A percentile compares a stretch with the other conserved stretches of the same genome.
Evolutionary conservation across 2,888 invertebrate genomes (phyloP).

Genomic region (Cremastinae sp.): DNA sequence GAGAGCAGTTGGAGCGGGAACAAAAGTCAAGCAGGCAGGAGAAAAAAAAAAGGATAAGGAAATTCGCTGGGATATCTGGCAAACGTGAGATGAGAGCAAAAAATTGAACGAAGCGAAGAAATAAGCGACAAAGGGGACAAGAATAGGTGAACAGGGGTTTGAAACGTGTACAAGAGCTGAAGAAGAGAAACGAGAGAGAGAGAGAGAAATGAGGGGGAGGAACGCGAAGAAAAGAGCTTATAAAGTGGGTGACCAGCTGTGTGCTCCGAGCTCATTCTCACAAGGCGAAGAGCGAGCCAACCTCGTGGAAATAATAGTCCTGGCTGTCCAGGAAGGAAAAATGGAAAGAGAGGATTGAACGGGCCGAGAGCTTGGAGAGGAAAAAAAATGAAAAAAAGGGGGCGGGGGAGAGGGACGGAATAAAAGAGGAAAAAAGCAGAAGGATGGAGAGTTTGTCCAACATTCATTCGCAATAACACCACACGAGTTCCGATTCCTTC

Average conservation of each 20-base stretch:
- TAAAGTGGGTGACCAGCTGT: conserved; percentile 63
- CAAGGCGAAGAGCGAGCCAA: conserved; percentile 56
- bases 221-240: no score
- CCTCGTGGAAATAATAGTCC: conserved; percentile 61
- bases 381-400: conserved; percentile 4
- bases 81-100: conserved; percentile 19
- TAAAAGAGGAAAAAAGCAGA: background rate
- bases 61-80: conserved; percentile 7
- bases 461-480: conserved; percentile 38
- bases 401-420: conserved; percentile 19
- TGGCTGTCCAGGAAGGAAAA: conserved; percentile 46
- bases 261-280: conserved; percentile 62
- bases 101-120: conserved; percentile 30
- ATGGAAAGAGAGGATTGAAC: no score
- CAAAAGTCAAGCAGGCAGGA: conserved; percentile 33
- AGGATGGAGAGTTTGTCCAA: conserved; percentile 38
- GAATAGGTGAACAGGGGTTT: conserved; percentile 33
- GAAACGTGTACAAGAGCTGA: conserved; percentile 26
- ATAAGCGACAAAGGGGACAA: conserved; percentile 40
- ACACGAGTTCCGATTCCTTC: conserved; percentile 59
- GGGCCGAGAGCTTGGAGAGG: conserved; percentile 24
- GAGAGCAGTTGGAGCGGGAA: conserved; percentile 2
- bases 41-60: no score
- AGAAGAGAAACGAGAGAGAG: conserved; percentile 15
- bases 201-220: conserved; percentile 48